Evolutionary conservation across 2,113 vertebrate genomes (phyloP).

Genomic region (Sylvicapra grimmia): DNA sequence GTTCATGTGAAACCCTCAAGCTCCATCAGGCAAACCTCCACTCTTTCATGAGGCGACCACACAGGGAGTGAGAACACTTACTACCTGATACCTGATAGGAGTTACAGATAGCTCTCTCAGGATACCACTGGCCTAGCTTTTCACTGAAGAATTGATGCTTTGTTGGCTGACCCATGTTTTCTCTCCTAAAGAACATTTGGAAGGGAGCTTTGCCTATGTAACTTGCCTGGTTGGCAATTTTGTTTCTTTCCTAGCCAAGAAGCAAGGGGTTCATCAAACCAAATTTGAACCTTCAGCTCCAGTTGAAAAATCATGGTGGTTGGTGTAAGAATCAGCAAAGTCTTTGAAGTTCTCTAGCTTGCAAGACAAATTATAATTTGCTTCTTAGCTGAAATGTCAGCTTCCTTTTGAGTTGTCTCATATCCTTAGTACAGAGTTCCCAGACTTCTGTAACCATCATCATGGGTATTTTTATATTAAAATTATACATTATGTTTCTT

Average conservation of each 20-base stretch:
- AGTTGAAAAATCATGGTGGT: constrained; percentile 51
- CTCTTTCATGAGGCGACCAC: neutral
- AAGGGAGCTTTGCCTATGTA: neutral
- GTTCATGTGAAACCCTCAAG: neutral
- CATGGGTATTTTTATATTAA: constrained; percentile 16
- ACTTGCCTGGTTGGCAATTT: constrained; percentile 49
- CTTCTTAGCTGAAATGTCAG: constrained; percentile 48
- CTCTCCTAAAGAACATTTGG: neutral
- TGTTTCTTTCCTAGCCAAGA: constrained; percentile 59
- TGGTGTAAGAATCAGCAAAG: constrained; percentile 32
- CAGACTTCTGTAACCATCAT: neutral
- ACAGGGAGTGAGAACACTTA: neutral
- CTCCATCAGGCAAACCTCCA: neutral
- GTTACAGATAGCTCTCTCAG: neutral
- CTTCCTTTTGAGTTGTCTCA: constrained; percentile 35
- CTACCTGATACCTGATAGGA: neutral
- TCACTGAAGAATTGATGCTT: neutral
- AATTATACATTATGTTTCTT: neutral
- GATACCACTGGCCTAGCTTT: neutral
- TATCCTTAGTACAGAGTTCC: neutral
- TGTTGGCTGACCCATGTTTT: constrained; percentile 47
- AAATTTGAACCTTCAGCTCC: constrained; percentile 49
- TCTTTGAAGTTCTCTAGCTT: constrained; percentile 54
- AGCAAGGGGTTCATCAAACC: constrained; percentile 53
- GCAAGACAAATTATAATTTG: constrained; percentile 54